phyloP scores from a whole-genome alignment of 2,113 vertebrate species.

The Zingel zingel region DNA sequence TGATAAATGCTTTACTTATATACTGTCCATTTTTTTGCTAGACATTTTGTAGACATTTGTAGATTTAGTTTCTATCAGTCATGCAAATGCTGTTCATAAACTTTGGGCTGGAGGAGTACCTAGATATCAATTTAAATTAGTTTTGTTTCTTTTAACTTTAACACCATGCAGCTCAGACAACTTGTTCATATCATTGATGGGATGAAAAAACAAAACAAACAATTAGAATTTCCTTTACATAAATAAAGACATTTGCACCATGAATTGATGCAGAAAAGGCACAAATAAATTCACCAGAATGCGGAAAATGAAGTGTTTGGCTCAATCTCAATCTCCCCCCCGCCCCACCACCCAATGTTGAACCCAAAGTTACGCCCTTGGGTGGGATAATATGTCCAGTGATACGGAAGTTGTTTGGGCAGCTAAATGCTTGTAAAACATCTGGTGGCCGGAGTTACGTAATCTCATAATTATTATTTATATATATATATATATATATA shows the following conservation, averaged over 20 bases:
- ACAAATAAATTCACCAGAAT: too few relatives aligned
- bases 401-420: background rate
- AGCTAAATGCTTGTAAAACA: conserved; percentile 5
- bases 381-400: background rate
- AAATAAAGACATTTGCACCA: too few relatives aligned
- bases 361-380: too few relatives aligned
- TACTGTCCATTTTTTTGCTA: background rate
- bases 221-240: too few relatives aligned
- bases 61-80: background rate
- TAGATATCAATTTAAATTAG: background rate
- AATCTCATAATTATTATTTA: conserved; percentile 13
- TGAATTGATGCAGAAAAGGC: too few relatives aligned
- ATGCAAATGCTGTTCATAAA: background rate
- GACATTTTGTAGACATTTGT: background rate
- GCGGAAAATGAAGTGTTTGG: too few relatives aligned
- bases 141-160: background rate
- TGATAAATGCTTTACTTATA: background rate
- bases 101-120: background rate
- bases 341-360: too few relatives aligned
- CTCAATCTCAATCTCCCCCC: too few relatives aligned
- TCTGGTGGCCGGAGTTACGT: background rate
- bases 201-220: too few relatives aligned
- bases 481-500: conserved; percentile 24
- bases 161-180: background rate
- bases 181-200: background rate